phyloP scores from a whole-genome alignment of 1,140 invertebrate genomes.

The Caenorhabditis remanei region DNA sequence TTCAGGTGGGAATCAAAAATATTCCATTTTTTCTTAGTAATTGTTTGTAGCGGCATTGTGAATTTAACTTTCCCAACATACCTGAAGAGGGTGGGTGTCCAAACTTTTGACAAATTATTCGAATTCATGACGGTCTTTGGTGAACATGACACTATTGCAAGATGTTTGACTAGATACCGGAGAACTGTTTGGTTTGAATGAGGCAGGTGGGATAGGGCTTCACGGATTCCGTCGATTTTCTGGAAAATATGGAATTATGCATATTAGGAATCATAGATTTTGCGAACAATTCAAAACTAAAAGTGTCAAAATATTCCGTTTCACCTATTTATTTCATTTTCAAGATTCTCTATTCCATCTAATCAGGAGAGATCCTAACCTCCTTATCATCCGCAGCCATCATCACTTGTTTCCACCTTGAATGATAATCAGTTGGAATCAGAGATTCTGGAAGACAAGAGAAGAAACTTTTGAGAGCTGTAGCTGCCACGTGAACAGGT shows the following conservation, averaged over 20 bases:
- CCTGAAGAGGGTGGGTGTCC: conserved; percentile 94
- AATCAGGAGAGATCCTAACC: too few species aligned
- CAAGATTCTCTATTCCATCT: too few species aligned
- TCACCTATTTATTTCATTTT: too few species aligned
- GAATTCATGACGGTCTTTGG: conserved; percentile 93
- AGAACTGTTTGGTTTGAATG: conserved; percentile 89
- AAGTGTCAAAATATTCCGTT: too few species aligned
- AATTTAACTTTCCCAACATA: not conserved
- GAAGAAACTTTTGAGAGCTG: conserved; percentile 95
- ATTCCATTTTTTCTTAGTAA: too few species aligned
- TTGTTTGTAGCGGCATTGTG: too few species aligned
- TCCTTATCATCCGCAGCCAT: conserved; percentile 86
- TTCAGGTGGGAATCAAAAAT: too few species aligned
- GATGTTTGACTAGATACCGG: conserved; percentile 92
- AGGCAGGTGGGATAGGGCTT: conserved; percentile 83
- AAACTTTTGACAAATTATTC: conserved; percentile 94
- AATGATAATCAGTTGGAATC: conserved; percentile 88
- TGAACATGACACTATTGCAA: conserved; percentile 78
- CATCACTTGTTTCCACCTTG: conserved; percentile 84
- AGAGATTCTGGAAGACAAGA: conserved; percentile 86
- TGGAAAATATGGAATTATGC: not conserved
- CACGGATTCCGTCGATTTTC: conserved; percentile 41
- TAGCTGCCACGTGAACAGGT: conserved; percentile 94
- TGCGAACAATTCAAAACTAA: too few species aligned
- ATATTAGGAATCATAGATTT: too few species aligned